A percentile compares a stretch with the other conserved stretches of the same genome.
Conservation (phyloP, 2,888 invertebrate species). For the Drosophila differens region DNA sequence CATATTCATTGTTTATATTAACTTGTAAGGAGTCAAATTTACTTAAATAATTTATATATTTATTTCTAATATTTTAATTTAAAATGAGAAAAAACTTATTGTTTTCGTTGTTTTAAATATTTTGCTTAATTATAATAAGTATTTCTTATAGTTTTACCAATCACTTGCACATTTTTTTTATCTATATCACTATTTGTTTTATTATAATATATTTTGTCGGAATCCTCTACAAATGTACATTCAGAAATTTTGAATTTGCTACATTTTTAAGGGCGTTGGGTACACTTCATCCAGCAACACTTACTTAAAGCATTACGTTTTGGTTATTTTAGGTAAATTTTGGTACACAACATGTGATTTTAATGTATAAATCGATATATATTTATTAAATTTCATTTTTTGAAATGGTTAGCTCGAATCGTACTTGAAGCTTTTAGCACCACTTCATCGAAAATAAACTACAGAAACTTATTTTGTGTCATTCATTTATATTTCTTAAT, state of each 20-base stretch:
- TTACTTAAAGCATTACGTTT: not conserved
- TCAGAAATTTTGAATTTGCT: not conserved
- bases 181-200: not conserved
- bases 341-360: no score
- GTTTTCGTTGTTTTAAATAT: not conserved
- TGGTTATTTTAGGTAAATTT: rapidly evolving
- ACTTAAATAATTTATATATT: not conserved
- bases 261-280: rapidly evolving
- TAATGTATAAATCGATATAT: not conserved
- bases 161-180: not conserved
- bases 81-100: not conserved
- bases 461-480: not conserved
- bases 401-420: not conserved
- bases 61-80: not conserved
- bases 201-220: rapidly evolving
- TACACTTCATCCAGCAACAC: not conserved
- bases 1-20: not conserved
- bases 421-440: not conserved
- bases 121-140: not conserved
- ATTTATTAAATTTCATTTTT: rapidly evolving
- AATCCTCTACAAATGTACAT: not conserved
- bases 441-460: not conserved
- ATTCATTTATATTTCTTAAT: not conserved
- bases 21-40: not conserved
- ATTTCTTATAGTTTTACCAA: not conserved